Percentiles rank a stretch among this genome's conserved stretches.
Evolutionary conservation across 2,113 vertebrate genomes (phyloP).

Genomic region (Macroglossus sobrinus): DNA sequence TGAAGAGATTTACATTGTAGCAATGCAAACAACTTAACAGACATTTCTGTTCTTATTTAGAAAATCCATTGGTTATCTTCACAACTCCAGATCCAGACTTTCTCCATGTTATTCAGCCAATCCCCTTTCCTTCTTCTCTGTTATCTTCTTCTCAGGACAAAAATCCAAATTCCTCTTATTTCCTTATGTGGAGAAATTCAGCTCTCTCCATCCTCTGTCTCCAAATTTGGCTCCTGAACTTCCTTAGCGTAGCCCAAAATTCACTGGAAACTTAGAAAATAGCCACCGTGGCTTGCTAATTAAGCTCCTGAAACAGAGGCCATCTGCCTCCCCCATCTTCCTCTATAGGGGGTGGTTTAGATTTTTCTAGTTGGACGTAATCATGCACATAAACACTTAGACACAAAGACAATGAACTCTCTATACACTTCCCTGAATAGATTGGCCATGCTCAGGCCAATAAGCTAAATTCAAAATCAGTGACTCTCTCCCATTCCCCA

Average conservation of each 20-base stretch:
- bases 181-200: neutral
- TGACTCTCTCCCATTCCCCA: no score
- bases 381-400: neutral
- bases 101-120: neutral
- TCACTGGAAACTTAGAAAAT: conserved; percentile 39
- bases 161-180: conserved; percentile 22
- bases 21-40: neutral
- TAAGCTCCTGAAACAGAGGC: neutral
- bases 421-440: neutral
- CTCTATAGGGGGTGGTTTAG: neutral
- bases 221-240: conserved; percentile 20
- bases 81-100: neutral
- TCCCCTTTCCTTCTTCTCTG: neutral
- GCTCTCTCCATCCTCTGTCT: conserved; percentile 12
- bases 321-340: neutral
- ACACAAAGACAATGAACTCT: neutral
- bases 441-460: neutral
- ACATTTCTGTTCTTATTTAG: neutral
- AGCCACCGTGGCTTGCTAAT: conserved; percentile 20
- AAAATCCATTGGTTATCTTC: neutral
- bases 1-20: neutral
- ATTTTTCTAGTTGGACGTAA: conserved; percentile 12
- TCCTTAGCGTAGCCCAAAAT: neutral
- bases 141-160: neutral
- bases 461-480: neutral